These are phyloP conservation scores for Allophyes oxyacanthae DNA, from an alignment of 2,888 invertebrate genomes.

Conservation along the genomic window DNA sequence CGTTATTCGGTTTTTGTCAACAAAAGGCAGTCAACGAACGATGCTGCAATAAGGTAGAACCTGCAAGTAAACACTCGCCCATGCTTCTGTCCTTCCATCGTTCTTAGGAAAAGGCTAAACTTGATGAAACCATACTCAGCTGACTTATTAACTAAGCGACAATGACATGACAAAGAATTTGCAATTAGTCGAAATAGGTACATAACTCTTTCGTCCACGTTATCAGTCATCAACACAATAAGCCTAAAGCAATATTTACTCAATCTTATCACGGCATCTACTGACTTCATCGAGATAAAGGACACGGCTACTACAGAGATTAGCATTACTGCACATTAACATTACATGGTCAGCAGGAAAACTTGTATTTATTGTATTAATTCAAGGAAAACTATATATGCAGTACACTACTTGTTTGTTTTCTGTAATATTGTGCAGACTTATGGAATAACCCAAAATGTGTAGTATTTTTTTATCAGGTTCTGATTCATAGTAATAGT, in stretches of 20 bases:
- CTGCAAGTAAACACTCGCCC: too few species aligned
- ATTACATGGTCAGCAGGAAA: constrained; percentile 27
- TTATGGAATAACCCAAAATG: background rate
- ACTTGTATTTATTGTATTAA: constrained; percentile 13
- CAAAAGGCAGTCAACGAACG: too few species aligned
- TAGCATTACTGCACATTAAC: background rate
- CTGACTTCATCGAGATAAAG: constrained; percentile 1
- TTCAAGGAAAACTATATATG: constrained; percentile 47
- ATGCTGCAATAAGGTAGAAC: too few species aligned
- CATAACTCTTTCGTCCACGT: too few species aligned
- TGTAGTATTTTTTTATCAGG: background rate
- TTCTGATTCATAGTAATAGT: constrained; percentile 1
- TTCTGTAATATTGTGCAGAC: background rate
- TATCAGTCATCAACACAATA: too few species aligned
- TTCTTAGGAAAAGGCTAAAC: too few species aligned
- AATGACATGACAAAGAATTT: too few species aligned
- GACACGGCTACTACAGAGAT: background rate
- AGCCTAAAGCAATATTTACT: background rate
- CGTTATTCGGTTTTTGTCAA: too few species aligned
- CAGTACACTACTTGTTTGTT: background rate
- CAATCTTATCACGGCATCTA: background rate
- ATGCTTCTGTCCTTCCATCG: too few species aligned
- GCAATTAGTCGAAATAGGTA: too few species aligned
- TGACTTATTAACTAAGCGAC: too few species aligned
- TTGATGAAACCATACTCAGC: too few species aligned